phyloP scores from a whole-genome alignment of 1,140 invertebrate species.

The Drosophila burlai region DNA sequence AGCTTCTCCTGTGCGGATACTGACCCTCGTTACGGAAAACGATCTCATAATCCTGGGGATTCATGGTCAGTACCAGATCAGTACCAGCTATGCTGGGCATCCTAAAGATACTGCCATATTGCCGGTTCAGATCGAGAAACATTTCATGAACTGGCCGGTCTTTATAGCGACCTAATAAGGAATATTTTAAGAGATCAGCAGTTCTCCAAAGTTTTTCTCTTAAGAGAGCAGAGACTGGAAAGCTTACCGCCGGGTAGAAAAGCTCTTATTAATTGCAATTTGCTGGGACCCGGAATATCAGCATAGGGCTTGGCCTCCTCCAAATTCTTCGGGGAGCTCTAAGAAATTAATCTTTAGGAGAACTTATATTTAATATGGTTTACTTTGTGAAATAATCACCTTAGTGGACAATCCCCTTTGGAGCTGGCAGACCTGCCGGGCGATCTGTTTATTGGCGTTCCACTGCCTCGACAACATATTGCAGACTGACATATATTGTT shows the following conservation, averaged over 20 bases:
- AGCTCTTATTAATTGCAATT: slow-evolving; percentile 57
- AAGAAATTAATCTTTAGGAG: background rate
- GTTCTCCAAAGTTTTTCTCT: background rate
- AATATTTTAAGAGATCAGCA: slow-evolving; percentile 11
- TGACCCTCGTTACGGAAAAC: slow-evolving; percentile 75
- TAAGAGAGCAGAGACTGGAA: slow-evolving; percentile 3
- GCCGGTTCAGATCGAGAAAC: slow-evolving; percentile 52
- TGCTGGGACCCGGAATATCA: slow-evolving; percentile 65
- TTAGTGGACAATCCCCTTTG: slow-evolving; percentile 35
- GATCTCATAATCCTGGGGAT: slow-evolving; percentile 71
- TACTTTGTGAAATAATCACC: slow-evolving; percentile 1
- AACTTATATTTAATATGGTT: background rate
- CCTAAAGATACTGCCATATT: slow-evolving; percentile 65
- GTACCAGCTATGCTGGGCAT: slow-evolving; percentile 64
- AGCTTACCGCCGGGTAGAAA: slow-evolving; percentile 75
- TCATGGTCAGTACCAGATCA: slow-evolving; percentile 69
- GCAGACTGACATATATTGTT: slow-evolving; percentile 42
- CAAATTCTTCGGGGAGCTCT: slow-evolving; percentile 21
- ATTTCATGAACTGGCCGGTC: slow-evolving; percentile 57
- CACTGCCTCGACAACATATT: slow-evolving; percentile 64
- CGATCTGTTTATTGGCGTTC: slow-evolving; percentile 28
- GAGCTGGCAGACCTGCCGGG: slow-evolving; percentile 13
- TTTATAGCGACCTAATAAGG: slow-evolving; percentile 57
- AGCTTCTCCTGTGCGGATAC: slow-evolving; percentile 67
- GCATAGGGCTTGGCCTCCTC: slow-evolving; percentile 66